Evolutionary conservation across 2,888 invertebrate genomes (phyloP).

Genomic region (Platycnemis pennipes): DNA sequence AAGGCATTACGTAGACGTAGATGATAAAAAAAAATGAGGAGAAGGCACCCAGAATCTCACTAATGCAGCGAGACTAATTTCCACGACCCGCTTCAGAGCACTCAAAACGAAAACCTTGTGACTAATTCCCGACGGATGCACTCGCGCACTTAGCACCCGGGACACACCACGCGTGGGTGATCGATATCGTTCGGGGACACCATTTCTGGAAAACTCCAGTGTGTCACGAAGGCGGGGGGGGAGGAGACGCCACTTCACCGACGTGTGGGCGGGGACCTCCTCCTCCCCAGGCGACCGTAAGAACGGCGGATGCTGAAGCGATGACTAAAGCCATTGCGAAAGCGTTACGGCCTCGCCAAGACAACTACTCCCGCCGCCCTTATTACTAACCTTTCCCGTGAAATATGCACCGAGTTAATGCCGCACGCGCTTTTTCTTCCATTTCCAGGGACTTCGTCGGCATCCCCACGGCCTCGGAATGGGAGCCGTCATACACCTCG

Average conservation of each 20-base stretch:
- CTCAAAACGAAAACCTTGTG: background rate
- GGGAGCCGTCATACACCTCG: background rate
- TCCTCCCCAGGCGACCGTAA: background rate
- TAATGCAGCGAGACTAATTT: background rate
- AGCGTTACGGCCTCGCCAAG: background rate
- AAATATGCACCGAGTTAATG: conserved; percentile 18
- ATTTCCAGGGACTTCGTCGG: background rate
- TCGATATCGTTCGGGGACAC: background rate
- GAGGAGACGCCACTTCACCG: background rate
- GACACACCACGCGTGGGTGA: background rate
- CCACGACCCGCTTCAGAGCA: background rate
- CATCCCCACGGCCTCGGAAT: background rate
- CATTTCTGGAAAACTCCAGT: conserved; percentile 9
- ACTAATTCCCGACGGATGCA: background rate
- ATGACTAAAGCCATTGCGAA: conserved; percentile 22
- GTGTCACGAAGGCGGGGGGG: background rate
- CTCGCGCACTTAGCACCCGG: background rate
- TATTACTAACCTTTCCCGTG: conserved; percentile 36
- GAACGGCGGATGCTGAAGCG: conserved; percentile 26
- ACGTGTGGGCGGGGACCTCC: background rate
- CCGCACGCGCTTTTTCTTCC: background rate
- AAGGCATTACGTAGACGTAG: too few relatives aligned
- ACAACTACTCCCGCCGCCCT: background rate
- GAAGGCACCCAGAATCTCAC: background rate
- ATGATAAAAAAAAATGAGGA: too few relatives aligned